Percentiles rank a stretch among this genome's conserved stretches.
phyloP scores from a whole-genome alignment of 2,888 invertebrate species.

The Oscheius sp. region DNA sequence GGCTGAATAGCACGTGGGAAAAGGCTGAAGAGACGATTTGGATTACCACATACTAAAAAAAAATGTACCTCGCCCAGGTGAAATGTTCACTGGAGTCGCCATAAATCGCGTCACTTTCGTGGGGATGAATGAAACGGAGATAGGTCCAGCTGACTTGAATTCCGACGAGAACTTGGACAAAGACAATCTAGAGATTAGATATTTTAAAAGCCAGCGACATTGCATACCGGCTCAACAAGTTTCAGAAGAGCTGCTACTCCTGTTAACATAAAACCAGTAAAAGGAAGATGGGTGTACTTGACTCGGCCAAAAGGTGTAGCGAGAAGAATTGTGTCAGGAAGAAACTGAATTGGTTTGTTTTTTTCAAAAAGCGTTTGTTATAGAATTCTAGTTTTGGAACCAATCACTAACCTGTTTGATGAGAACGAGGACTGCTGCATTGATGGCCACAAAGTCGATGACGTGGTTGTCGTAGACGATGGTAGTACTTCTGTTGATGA shows the following conservation, averaged over 20 bases:
- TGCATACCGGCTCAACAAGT: constrained; percentile 23
- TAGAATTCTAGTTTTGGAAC: background rate
- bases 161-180: constrained; percentile 57
- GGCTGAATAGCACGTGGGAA: constrained; percentile 67
- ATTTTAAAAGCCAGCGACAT: background rate
- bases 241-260: constrained; percentile 41
- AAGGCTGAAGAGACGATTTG: constrained; percentile 50
- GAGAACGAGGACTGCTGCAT: constrained; percentile 64
- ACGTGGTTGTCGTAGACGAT: constrained; percentile 52
- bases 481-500: constrained; percentile 42
- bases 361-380: background rate
- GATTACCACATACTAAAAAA: background rate
- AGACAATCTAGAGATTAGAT: constrained; percentile 38
- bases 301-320: constrained; percentile 67
- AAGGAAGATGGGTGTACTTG: constrained; percentile 70
- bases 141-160: constrained; percentile 71
- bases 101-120: constrained; percentile 57
- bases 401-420: constrained; percentile 63
- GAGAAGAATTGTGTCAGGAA: constrained; percentile 69
- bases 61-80: constrained; percentile 66
- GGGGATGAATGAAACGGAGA: constrained; percentile 67
- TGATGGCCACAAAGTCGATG: constrained; percentile 52
- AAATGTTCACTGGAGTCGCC: constrained; percentile 71
- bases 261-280: constrained; percentile 50
- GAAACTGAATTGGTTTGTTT: constrained; percentile 54